Conservation (phyloP, 2,113 vertebrate genomes). For the Hoplias malabaricus region DNA sequence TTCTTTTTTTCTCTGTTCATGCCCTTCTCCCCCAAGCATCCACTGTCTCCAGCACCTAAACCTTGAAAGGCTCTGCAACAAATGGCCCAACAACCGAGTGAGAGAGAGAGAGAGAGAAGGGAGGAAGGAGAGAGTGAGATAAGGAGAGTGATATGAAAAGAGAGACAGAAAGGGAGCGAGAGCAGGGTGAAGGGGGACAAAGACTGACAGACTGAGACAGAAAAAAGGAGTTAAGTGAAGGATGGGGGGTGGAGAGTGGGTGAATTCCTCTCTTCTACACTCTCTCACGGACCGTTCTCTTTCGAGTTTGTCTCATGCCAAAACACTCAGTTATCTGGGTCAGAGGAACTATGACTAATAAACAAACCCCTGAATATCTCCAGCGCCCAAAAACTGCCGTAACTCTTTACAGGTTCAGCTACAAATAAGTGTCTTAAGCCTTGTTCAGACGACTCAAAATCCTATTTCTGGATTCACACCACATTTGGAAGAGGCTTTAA, state of each 20-base stretch:
- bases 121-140: neutral
- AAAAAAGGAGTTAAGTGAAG: neutral
- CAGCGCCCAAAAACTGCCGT: neutral
- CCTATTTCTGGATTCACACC: too few relatives aligned
- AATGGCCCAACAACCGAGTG: conserved; percentile 7
- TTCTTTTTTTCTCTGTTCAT: neutral
- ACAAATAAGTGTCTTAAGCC: neutral
- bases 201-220: neutral
- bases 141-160: neutral
- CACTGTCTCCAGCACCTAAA: neutral
- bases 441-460: too few relatives aligned
- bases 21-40: neutral
- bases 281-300: neutral
- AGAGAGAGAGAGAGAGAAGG: neutral
- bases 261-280: conserved; percentile 16
- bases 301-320: neutral
- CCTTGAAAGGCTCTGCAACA: neutral
- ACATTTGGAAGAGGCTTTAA: too few relatives aligned
- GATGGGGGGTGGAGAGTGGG: neutral
- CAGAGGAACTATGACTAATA: conserved; percentile 27
- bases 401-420: neutral
- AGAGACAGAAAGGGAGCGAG: neutral
- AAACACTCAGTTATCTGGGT: conserved; percentile 24
- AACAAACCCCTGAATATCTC: neutral
- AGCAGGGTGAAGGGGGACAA: neutral